phyloP scores from a whole-genome alignment of 2,888 invertebrate genomes.

The Hecatera dysodea region DNA sequence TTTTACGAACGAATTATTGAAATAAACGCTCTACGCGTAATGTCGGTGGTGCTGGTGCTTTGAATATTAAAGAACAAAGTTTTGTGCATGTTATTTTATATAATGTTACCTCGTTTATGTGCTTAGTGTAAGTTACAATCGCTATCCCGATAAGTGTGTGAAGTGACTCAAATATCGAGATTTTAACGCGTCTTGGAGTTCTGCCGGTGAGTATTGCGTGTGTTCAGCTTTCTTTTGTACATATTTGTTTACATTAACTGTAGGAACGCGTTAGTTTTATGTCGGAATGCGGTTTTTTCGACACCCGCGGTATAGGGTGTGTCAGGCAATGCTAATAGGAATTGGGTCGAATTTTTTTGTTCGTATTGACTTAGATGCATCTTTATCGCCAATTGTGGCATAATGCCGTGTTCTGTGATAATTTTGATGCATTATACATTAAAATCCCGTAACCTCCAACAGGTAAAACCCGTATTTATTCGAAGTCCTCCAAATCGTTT shows the following conservation, averaged over 20 bases:
- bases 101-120: constrained; percentile 85
- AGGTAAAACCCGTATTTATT: constrained; percentile 27
- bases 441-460: constrained; percentile 45
- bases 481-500: constrained; percentile 11
- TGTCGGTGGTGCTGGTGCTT: constrained; percentile 89
- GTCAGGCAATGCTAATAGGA: constrained; percentile 74
- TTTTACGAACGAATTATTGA: constrained; percentile 85
- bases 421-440: constrained; percentile 22
- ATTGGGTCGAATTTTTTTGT: constrained; percentile 80
- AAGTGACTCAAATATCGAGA: constrained; percentile 81
- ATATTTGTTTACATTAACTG: constrained; percentile 74
- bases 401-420: constrained; percentile 51
- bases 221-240: constrained; percentile 73
- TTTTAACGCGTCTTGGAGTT: constrained; percentile 76
- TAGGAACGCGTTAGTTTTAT: constrained; percentile 66
- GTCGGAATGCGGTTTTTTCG: constrained; percentile 68
- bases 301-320: constrained; percentile 81
- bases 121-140: constrained; percentile 87
- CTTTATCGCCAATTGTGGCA: constrained; percentile 38
- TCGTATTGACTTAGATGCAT: constrained; percentile 32
- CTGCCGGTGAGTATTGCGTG: constrained; percentile 84
- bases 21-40: constrained; percentile 84
- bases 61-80: constrained; percentile 79
- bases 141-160: constrained; percentile 79
- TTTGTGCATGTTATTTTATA: constrained; percentile 84